Conservation (phyloP, 2,888 invertebrate species). For the Melieria crassipennis region DNA sequence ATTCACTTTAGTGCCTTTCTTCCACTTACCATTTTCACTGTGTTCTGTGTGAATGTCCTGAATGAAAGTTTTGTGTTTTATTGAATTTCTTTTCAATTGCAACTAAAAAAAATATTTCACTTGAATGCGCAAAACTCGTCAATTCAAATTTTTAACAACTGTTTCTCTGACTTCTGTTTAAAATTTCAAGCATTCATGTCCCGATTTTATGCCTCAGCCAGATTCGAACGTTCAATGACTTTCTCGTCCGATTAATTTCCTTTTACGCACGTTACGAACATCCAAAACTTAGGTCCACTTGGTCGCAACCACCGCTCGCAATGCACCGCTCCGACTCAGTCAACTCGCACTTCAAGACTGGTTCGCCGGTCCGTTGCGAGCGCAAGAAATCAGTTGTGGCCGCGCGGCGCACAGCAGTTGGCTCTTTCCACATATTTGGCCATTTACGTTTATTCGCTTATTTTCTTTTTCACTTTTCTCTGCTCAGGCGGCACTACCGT, state of each 20-base stretch:
- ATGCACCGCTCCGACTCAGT: slow-evolving; percentile 33
- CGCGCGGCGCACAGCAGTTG: slow-evolving; percentile 1
- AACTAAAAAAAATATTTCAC: no score
- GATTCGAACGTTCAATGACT: no score
- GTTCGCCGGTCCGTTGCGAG: slow-evolving; percentile 38
- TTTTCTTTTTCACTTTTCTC: neutral
- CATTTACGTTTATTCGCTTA: slow-evolving; percentile 3
- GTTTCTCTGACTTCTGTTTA: no score
- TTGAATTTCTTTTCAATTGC: no score
- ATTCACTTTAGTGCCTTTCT: neutral
- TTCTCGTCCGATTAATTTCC: neutral
- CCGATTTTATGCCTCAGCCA: no score
- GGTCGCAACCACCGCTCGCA: slow-evolving; percentile 5
- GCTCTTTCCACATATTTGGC: neutral
- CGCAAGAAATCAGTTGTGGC: slow-evolving; percentile 41
- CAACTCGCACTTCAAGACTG: slow-evolving; percentile 41
- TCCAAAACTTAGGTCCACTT: neutral
- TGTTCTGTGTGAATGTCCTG: no score
- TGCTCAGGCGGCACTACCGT: no score
- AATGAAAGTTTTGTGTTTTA: no score
- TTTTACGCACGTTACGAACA: slow-evolving; percentile 11
- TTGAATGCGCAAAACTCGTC: no score
- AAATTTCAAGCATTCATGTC: no score
- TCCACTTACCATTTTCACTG: slow-evolving; percentile 20
- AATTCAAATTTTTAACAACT: no score